phyloP scores from a whole-genome alignment of 1,140 invertebrate species.

The Sesamia nonagrioides region DNA sequence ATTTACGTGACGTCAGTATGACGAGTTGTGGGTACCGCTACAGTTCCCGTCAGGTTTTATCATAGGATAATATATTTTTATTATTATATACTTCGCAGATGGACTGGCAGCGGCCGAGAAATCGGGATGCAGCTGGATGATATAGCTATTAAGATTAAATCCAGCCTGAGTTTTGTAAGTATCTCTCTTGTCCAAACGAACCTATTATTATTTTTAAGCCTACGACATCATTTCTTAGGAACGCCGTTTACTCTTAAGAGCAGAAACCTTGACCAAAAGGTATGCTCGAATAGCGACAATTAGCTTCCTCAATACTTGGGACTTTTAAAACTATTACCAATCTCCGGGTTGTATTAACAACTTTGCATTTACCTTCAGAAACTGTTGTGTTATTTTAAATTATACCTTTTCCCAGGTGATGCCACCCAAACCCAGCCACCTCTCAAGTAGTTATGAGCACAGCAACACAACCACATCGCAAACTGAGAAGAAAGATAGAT shows the following conservation, averaged over 20 bases:
- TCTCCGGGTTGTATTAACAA: too few species aligned
- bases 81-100: slow-evolving; percentile 88
- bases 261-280: too few species aligned
- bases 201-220: not conserved
- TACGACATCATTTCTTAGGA: too few species aligned
- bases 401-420: not conserved
- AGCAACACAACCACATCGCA: not conserved
- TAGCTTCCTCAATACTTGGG: too few species aligned
- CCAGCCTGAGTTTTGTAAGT: slow-evolving; percentile 92
- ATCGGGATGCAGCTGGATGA: slow-evolving; percentile 94
- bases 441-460: not conserved
- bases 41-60: too few species aligned
- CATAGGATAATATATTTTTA: too few species aligned
- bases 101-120: slow-evolving; percentile 95
- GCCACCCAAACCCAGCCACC: not conserved
- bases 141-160: slow-evolving; percentile 93
- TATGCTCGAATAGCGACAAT: too few species aligned
- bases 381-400: not conserved
- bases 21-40: too few species aligned
- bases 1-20: too few species aligned
- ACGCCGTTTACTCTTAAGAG: too few species aligned
- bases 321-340: too few species aligned
- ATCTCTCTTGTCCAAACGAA: not conserved
- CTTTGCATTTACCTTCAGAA: not conserved
- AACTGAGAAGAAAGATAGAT: not conserved